A percentile compares a stretch with the other conserved stretches of the same genome.
Evolutionary conservation across 2,113 vertebrate genomes (phyloP).

Genomic region (Indri indri): DNA sequence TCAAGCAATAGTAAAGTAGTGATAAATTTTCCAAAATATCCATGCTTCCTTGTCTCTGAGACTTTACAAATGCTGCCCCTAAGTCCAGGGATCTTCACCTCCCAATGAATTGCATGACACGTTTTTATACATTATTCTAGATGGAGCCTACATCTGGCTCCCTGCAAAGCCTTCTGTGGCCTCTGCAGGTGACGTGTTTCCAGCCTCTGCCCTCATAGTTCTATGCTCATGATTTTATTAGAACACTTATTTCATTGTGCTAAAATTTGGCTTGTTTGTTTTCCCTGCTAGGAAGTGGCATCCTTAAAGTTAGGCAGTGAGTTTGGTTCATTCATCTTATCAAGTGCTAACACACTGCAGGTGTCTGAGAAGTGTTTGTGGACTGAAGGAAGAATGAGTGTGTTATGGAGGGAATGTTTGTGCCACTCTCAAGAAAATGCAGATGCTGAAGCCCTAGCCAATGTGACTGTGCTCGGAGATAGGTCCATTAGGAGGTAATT

Average conservation of each 20-base stretch:
- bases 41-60: rapidly evolving
- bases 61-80: background rate
- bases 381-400: background rate
- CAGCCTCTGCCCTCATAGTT: background rate
- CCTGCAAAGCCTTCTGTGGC: background rate
- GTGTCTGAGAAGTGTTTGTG: background rate
- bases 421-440: background rate
- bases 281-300: background rate
- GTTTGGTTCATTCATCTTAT: background rate
- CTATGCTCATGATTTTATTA: background rate
- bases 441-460: background rate
- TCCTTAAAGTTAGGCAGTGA: background rate
- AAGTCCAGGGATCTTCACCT: background rate
- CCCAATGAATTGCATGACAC: rapidly evolving
- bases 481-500: background rate
- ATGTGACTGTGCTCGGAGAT: background rate
- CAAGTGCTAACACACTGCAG: background rate
- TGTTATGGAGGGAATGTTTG: background rate
- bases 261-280: background rate
- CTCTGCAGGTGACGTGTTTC: background rate
- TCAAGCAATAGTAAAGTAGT: background rate
- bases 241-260: background rate
- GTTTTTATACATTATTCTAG: background rate
- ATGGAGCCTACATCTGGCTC: background rate
- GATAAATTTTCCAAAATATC: background rate